Evolutionary conservation across 2,888 invertebrate genomes (phyloP).

Genomic region (Chrysolina oricalcia): DNA sequence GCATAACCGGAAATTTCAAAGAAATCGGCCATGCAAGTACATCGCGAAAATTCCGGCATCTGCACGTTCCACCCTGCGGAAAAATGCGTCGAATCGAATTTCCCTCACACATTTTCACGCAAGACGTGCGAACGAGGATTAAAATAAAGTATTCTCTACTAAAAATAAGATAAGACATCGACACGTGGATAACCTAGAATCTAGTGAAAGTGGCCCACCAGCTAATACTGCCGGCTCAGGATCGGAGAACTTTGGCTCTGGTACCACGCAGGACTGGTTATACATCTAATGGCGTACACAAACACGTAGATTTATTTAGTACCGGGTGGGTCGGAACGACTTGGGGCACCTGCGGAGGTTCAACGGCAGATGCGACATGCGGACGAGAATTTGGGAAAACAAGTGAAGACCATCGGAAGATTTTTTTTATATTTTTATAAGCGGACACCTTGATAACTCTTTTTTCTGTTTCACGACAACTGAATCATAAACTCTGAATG

Average conservation of each 20-base stretch:
- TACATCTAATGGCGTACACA: constrained; percentile 40
- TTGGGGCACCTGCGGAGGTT: constrained; percentile 10
- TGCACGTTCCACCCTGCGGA: no score
- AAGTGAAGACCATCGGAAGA: no score
- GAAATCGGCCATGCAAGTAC: no score
- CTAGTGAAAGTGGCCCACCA: constrained; percentile 64
- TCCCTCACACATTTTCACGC: constrained; percentile 32
- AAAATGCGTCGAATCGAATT: neutral
- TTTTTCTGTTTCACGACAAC: no score
- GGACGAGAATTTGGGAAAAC: neutral
- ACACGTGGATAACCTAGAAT: constrained; percentile 67
- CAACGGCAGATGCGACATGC: neutral
- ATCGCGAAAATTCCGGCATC: no score
- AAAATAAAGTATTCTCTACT: constrained; percentile 57
- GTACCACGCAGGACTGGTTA: constrained; percentile 42
- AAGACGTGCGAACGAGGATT: constrained; percentile 51
- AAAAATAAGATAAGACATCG: constrained; percentile 64
- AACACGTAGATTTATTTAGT: constrained; percentile 32
- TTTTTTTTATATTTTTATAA: no score
- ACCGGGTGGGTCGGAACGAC: constrained; percentile 9
- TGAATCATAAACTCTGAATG: no score
- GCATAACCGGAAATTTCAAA: no score
- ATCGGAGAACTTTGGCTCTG: constrained; percentile 55
- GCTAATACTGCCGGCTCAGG: constrained; percentile 50
- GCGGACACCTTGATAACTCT: no score